Conservation (phyloP, 2,113 vertebrate genomes). For the Ondatra zibethicus region DNA sequence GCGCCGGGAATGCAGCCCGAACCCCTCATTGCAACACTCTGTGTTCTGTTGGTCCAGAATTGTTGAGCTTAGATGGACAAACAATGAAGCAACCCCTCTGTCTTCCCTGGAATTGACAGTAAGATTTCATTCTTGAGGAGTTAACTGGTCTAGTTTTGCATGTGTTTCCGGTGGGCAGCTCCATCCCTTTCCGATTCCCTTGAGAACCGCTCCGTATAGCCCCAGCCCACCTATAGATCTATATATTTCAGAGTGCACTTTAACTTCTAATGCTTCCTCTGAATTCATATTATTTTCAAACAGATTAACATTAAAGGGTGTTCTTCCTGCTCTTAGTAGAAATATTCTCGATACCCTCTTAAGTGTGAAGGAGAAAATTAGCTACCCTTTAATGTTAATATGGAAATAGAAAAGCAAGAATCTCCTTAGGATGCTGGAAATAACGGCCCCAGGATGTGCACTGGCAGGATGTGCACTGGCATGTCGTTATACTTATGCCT, state of each 20-base stretch:
- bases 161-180: background rate
- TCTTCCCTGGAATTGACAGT: background rate
- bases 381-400: background rate
- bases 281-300: background rate
- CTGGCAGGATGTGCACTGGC: background rate
- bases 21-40: no score
- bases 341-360: constrained; percentile 7
- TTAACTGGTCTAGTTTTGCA: background rate
- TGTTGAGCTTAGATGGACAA: background rate
- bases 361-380: background rate
- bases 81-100: background rate
- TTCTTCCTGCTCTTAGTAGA: background rate
- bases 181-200: background rate
- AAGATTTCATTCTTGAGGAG: background rate
- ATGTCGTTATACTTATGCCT: background rate
- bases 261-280: background rate
- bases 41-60: background rate
- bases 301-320: background rate
- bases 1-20: no score
- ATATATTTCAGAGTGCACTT: background rate
- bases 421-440: background rate
- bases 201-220: background rate
- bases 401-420: background rate
- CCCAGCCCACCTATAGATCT: background rate
- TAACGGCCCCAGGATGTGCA: rapidly evolving